Conservation (phyloP, 2,888 invertebrate species). For the Polylopha cassiicola region DNA sequence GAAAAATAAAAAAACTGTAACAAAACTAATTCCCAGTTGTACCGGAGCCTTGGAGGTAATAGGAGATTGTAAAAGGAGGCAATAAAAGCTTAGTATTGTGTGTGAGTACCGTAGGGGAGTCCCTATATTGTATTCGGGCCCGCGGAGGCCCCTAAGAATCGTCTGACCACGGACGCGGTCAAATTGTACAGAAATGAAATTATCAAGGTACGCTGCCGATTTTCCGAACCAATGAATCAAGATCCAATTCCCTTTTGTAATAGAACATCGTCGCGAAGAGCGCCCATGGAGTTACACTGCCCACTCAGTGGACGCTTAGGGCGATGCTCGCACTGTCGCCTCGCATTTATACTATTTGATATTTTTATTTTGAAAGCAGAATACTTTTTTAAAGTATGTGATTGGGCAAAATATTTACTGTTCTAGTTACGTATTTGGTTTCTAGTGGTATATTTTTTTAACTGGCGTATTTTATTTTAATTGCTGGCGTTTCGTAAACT, state of each 20-base stretch:
- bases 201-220: constrained; percentile 78
- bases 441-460: too few species aligned
- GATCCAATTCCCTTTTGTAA: constrained; percentile 78
- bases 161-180: constrained; percentile 75
- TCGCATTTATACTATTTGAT: constrained; percentile 23
- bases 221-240: constrained; percentile 78
- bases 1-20: constrained; percentile 63
- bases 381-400: too few species aligned
- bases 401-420: too few species aligned
- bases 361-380: background rate
- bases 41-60: constrained; percentile 70
- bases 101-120: constrained; percentile 70
- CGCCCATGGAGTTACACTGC: constrained; percentile 68
- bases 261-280: constrained; percentile 76
- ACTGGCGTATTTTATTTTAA: too few species aligned
- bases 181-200: constrained; percentile 79
- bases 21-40: constrained; percentile 73
- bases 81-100: constrained; percentile 77
- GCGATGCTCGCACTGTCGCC: constrained; percentile 45
- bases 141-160: constrained; percentile 70
- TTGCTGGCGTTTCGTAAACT: too few species aligned
- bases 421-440: too few species aligned
- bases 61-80: constrained; percentile 76
- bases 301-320: constrained; percentile 69
- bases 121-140: constrained; percentile 69